Evolutionary conservation across 1,140 invertebrate species (phyloP), one percentile per base, ranked within the genome.

Genomic region (Euura lappo): DNA sequence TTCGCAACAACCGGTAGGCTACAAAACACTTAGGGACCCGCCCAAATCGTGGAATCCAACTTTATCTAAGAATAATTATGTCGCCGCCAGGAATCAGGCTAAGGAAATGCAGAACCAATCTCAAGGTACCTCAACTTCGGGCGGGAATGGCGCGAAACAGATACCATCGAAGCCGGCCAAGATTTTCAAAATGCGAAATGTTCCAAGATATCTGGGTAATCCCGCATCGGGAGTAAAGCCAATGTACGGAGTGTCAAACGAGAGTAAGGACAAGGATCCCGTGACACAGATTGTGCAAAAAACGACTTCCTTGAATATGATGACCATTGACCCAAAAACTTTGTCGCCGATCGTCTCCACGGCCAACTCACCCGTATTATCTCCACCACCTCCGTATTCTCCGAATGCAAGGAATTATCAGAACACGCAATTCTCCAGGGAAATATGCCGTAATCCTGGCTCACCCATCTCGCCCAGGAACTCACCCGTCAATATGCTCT

Each of bases 311-410:
- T 75, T 86, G 10, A 86, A 77, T 11, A 88, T 92, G 79, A 90
- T 90, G 71, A 91, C 91, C 78, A 90, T 91, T 65, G 91, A 92
- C 79, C 90, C 90, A 2, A 91, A 91, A 79, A 91, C 90, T 0
- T 75, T 92, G 4, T 89, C 89, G 66, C 90, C 91, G 0, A 90
- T 91, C 6, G 79, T 81, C 2, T 80, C 82, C 0, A 79, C 78
- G 0, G 70, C 77, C 0, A 84, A 83, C 67, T 84, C 83, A 0
- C 76, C 82, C 0, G 83, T 85, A 2, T 80, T 84, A 0, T 88
- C 88, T 2, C 86, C 89, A 6, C 85, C 88, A 8, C 80, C 83
- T 0, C 87, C 88, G 0, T 89, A 89, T 60, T 85, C 85, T 3
- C 79, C 87, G 2, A 88, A 83, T 66, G 80, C 89, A 3, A 85